These are phyloP conservation scores for Allolobophora icterica DNA, from an alignment of 2,888 invertebrate species.

Conservation along the genomic window DNA sequence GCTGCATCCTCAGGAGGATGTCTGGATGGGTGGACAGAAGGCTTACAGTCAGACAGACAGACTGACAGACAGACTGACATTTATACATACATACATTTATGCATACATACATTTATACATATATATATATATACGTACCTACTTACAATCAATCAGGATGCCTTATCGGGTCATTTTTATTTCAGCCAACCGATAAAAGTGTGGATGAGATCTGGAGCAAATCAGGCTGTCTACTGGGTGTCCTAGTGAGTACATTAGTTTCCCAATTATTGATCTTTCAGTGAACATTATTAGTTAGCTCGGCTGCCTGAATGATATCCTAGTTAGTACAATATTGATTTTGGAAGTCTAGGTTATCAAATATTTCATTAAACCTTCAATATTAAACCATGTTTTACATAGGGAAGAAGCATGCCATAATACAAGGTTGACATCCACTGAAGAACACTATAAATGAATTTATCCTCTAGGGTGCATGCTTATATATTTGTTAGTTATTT, in stretches of 20 bases:
- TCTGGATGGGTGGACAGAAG: background rate
- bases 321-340: no score
- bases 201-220: slow-evolving; percentile 50
- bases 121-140: background rate
- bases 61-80: background rate
- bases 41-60: background rate
- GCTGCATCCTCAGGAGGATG: no score
- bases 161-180: background rate
- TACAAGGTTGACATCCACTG: no score
- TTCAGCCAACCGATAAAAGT: slow-evolving; percentile 54
- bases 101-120: background rate
- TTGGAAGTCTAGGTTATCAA: no score
- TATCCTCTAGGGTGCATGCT: no score
- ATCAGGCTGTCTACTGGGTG: slow-evolving; percentile 51
- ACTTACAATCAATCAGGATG: background rate
- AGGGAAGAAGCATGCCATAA: no score
- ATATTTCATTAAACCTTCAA: no score
- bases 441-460: no score
- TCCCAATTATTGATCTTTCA: background rate
- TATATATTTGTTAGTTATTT: no score
- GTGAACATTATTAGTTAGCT: background rate
- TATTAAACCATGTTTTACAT: no score
- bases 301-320: no score
- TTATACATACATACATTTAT: background rate
- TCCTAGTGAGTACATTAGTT: slow-evolving; percentile 61